These are phyloP conservation scores for Chalcis sispes DNA, from an alignment of 2,888 invertebrate genomes.

Conservation along the genomic window DNA sequence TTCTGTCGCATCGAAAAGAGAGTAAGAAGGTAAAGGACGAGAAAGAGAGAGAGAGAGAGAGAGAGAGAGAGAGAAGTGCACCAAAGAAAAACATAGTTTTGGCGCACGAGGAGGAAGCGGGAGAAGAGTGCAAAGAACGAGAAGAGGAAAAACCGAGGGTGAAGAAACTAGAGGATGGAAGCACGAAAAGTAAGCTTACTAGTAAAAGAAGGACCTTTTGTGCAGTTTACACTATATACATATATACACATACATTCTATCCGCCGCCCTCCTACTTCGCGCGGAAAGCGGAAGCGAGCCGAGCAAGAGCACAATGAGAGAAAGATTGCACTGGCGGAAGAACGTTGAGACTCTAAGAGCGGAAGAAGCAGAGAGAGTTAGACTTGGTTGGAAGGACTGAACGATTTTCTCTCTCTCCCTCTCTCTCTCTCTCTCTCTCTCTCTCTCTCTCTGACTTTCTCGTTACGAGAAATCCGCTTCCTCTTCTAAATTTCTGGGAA, in stretches of 20 bases:
- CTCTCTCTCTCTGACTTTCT: no score
- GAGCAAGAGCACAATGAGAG: slow-evolving; percentile 44
- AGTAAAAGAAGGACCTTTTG: slow-evolving; percentile 33
- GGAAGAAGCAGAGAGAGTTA: neutral
- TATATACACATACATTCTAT: no score
- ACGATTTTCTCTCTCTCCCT: no score
- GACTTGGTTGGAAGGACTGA: neutral
- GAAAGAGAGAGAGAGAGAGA: no score
- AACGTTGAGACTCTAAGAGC: slow-evolving; percentile 9
- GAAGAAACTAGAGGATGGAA: slow-evolving; percentile 2
- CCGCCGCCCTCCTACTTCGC: no score
- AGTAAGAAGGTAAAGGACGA: no score
- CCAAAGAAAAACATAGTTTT: no score
- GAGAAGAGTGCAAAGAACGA: neutral
- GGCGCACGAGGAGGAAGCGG: slow-evolving; percentile 20
- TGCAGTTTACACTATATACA: slow-evolving; percentile 1
- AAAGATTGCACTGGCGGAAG: slow-evolving; percentile 56
- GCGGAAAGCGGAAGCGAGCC: slow-evolving; percentile 13
- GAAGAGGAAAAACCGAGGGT: neutral
- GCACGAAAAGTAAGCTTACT: slow-evolving; percentile 6
- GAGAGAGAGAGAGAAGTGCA: no score
- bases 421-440: no score
- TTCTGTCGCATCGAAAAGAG: no score
- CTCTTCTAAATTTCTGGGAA: slow-evolving; percentile 6
- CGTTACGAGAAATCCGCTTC: no score